A percentile compares a stretch with the other conserved stretches of the same genome.
Evolutionary conservation across 2,888 invertebrate species (phyloP).

Genomic region (Pollenia griseotomentosa): DNA sequence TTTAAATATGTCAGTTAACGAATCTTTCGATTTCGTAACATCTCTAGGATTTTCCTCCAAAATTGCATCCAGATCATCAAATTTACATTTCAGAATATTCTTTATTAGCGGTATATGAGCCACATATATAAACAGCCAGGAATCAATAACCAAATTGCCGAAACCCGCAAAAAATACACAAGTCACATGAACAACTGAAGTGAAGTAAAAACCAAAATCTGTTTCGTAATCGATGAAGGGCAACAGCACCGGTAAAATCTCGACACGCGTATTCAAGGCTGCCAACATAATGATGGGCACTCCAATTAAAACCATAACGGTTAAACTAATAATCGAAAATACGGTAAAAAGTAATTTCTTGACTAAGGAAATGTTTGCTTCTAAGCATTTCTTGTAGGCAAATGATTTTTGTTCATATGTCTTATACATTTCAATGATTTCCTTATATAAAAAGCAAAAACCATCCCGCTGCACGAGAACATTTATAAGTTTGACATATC

Average conservation of each 20-base stretch:
- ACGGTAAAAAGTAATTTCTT: slow-evolving; percentile 19
- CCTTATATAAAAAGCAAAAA: slow-evolving; percentile 14
- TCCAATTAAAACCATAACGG: neutral
- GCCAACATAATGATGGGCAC: slow-evolving; percentile 4
- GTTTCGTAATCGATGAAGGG: slow-evolving; percentile 25
- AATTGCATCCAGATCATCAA: slow-evolving; percentile 47
- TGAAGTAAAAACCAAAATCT: slow-evolving; percentile 45
- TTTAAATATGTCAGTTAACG: slow-evolving; percentile 48
- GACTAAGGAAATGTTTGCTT: neutral
- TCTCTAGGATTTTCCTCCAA: neutral
- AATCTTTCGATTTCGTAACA: neutral
- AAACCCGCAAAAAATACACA: slow-evolving; percentile 24
- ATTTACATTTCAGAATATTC: slow-evolving; percentile 61
- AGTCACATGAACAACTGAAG: neutral
- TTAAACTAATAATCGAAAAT: neutral
- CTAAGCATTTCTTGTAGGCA: slow-evolving; percentile 22
- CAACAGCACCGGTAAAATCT: slow-evolving; percentile 9
- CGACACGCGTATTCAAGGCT: neutral
- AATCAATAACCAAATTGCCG: slow-evolving; percentile 52
- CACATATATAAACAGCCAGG: slow-evolving; percentile 26
- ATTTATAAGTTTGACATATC: slow-evolving; percentile 36
- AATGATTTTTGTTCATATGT: slow-evolving; percentile 11
- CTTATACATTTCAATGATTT: slow-evolving; percentile 45
- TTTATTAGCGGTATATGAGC: slow-evolving; percentile 56
- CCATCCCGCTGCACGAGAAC: neutral